Percentiles rank a stretch among this genome's conserved stretches.
phyloP scores from a whole-genome alignment of 2,797 vertebrate species.

The Argyrosomus regius region DNA sequence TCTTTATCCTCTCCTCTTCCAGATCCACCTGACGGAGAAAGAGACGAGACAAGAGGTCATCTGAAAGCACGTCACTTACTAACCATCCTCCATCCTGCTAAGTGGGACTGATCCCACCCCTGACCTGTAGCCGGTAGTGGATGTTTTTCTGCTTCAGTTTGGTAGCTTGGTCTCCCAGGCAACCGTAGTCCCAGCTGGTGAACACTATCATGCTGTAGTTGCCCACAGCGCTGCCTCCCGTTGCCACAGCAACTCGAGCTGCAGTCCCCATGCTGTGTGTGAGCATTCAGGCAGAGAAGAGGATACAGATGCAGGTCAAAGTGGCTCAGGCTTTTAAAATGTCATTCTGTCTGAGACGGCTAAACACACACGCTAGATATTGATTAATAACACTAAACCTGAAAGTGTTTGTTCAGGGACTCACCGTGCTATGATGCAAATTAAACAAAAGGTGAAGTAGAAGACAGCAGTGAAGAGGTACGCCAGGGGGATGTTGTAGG shows the following conservation, averaged over 20 bases:
- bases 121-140: slow-evolving; percentile 89
- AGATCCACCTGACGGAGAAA: slow-evolving; percentile 87
- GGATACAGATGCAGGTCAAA: slow-evolving; percentile 45
- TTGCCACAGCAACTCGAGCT: slow-evolving; percentile 85
- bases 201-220: slow-evolving; percentile 90
- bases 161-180: slow-evolving; percentile 80
- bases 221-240: slow-evolving; percentile 80
- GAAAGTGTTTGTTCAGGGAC: slow-evolving; percentile 40
- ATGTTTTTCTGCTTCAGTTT: slow-evolving; percentile 88
- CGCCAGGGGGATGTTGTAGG: slow-evolving; percentile 87
- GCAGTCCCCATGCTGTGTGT: slow-evolving; percentile 85
- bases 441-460: slow-evolving; percentile 86
- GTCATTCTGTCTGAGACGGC: slow-evolving; percentile 7
- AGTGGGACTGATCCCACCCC: slow-evolving; percentile 42
- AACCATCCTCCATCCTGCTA: not conserved
- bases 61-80: not conserved
- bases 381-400: not conserved
- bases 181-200: slow-evolving; percentile 90
- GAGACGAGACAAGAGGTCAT: not conserved
- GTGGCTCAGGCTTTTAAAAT: slow-evolving; percentile 27
- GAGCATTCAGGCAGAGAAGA: slow-evolving; percentile 28
- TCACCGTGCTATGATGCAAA: slow-evolving; percentile 88
- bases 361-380: not conserved
- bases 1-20: slow-evolving; percentile 86
- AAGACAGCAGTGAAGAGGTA: slow-evolving; percentile 87